Conservation (phyloP, 2,888 invertebrate genomes). For the Blomia tropicalis region DNA sequence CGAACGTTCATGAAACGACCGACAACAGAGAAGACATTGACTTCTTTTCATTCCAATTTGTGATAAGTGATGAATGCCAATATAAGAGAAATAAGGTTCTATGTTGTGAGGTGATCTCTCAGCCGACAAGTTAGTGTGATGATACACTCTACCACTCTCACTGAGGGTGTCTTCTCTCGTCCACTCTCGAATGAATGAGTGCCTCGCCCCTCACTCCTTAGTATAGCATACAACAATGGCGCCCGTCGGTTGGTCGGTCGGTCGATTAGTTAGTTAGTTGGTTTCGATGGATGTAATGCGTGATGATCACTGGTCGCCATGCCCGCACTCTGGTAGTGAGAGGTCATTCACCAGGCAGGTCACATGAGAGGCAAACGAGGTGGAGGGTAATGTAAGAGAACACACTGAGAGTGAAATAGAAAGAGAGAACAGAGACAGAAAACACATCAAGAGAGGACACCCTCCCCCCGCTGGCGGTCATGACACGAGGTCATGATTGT, state of each 20-base stretch:
- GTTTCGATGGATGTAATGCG: background rate
- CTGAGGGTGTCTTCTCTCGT: too few species aligned
- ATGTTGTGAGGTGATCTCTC: too few species aligned
- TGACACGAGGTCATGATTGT: constrained; percentile 10
- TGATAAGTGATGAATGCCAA: too few species aligned
- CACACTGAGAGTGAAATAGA: background rate
- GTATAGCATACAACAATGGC: background rate
- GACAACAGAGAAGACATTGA: background rate
- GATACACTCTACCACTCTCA: too few species aligned
- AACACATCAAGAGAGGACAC: background rate
- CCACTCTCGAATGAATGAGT: background rate
- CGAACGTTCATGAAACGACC: background rate
- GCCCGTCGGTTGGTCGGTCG: too few species aligned
- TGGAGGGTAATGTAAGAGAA: background rate
- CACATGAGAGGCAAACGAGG: background rate
- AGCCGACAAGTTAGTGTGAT: too few species aligned
- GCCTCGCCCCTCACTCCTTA: background rate
- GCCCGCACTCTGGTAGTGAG: too few species aligned
- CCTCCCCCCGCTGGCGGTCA: constrained; percentile 6
- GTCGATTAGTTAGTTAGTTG: too few species aligned
- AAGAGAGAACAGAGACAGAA: background rate
- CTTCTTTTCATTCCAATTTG: too few species aligned
- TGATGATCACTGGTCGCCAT: background rate
- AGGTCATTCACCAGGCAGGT: constrained; percentile 14
- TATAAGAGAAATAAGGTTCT: too few species aligned